Base-by-base conservation (phyloP, 2,888 invertebrate species). In the Epinotia bilunana region DNA sequence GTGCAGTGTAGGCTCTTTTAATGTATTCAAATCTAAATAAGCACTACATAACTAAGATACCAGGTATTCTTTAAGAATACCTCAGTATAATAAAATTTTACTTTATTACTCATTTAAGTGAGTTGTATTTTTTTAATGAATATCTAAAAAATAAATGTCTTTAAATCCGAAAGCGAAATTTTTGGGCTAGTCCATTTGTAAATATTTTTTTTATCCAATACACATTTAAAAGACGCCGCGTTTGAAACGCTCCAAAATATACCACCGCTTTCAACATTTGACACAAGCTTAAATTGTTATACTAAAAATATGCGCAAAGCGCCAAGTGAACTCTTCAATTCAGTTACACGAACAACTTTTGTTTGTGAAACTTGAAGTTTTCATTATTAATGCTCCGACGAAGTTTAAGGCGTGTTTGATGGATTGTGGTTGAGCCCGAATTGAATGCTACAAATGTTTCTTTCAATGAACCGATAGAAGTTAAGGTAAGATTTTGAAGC, bases 311-410 rank as follows among this genome's bases (percentile, higher is more conserved):
- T 18, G 18, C 20, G 2, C 3, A 49, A 33, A 53, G 11, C 16
- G 4, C 53, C 58, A 71, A 74, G 74, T 71, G 58, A 70, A 64
- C 74, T 55, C 49, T 69, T 60, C 69, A 70, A 70, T 64, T 70
- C 58, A 74, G 53, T 74, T 69, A 49, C 28, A 20, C 20, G 16
- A 53, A 13, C 43, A 70, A 57, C 61, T 70, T 70, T 74, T 74
- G 74, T 71, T 70, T 70, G 63, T 58, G 43, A 67, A 74, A 69
- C 64, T 60, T 63, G n/a, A 70, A 70, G 61, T 68, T 62, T 28
- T 18, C 33, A 49, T 60, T 74, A 71, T 74, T 65, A 74, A 74
- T 74, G 70, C 60, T 65, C 13, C 60, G 60, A n/a, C 4, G 33
- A 60, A 74, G 64, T 74, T 74, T 39, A 33, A 55, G 55, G 63